phyloP scores from a whole-genome alignment of 2,113 vertebrate genomes.

The Oenanthe oenanthe region DNA sequence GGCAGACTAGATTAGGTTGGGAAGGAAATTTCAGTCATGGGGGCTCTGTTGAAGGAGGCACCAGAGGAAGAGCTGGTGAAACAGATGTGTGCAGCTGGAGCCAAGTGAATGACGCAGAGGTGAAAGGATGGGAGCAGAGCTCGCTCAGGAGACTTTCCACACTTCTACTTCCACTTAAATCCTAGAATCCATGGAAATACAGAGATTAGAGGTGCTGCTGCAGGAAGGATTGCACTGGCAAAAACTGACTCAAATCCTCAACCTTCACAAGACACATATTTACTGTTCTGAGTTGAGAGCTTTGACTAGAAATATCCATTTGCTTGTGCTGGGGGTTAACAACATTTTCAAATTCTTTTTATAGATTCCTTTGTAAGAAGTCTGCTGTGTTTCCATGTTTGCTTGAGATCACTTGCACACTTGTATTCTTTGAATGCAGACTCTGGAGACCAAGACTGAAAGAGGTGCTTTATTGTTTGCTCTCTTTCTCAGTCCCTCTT shows the following conservation, averaged over 20 bases:
- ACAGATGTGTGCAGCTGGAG: background rate
- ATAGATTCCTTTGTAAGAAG: background rate
- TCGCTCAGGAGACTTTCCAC: background rate
- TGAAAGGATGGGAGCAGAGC: background rate
- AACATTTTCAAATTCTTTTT: background rate
- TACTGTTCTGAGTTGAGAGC: background rate
- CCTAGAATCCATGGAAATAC: background rate
- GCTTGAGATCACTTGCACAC: background rate
- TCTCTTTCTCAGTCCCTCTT: background rate
- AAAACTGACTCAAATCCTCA: background rate
- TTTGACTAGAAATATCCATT: background rate
- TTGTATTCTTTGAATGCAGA: background rate
- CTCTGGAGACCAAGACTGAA: background rate
- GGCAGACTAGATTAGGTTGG: background rate
- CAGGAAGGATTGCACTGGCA: background rate
- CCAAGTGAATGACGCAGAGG: background rate
- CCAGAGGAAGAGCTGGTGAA: background rate
- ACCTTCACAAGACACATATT: background rate
- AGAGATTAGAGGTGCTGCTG: background rate
- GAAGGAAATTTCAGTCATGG: background rate
- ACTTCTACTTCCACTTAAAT: background rate
- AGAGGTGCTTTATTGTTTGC: constrained; percentile 10
- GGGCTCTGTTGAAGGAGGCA: background rate
- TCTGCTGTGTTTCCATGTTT: background rate
- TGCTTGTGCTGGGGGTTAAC: background rate